Evolutionary conservation across 2,113 vertebrate species (phyloP), one percentile per base, ranked within the genome.

Genomic region (Trogon melanurus): DNA sequence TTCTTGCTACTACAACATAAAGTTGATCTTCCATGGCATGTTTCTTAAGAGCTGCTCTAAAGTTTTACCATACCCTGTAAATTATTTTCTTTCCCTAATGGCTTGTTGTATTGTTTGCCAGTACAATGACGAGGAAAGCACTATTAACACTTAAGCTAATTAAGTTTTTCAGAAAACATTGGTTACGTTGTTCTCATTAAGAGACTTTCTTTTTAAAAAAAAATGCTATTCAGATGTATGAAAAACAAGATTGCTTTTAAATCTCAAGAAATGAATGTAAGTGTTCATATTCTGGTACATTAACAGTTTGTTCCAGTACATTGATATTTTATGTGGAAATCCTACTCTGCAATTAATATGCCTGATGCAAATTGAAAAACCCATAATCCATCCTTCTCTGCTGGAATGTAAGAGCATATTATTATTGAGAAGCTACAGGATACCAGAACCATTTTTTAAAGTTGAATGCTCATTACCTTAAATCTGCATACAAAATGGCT

Each of bases 291-390:
- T 97, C 98, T 98, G 96, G 94, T 97, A 98, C 98, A 98, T 98
- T 98, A 98, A 98, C 96, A 97, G 98, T 98, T 98, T 98, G 98
- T 98, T 98, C 98, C 98, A 98, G 96, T 97, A 98, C 98, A 98
- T 98, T 98, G 98, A 96, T 97, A 98, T 98, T 98, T 98, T 98
- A 98, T 98, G 97, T 97, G 95, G 95, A 98, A 98, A 95, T 94
- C 95, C 96, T 97, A 95, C 96, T 98, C 97, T 97, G 95, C 97
- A 98, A 98, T 98, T 98, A 98, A 98, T 98, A 98, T 98, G 97
- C 97, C 97, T 96, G 95, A 97, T 98, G 96, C 93, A 98, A 98
- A 98, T 97, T 98, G 97, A 97, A 98, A 98, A 98, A 95, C 95
- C 94, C 91, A 95, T 97, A 98, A 98, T 98, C 97, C 97, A 98